A percentile compares a stretch with the other conserved stretches of the same genome.
Conservation (phyloP, 1,140 invertebrate species). For the Leptopilina clavipes region DNA sequence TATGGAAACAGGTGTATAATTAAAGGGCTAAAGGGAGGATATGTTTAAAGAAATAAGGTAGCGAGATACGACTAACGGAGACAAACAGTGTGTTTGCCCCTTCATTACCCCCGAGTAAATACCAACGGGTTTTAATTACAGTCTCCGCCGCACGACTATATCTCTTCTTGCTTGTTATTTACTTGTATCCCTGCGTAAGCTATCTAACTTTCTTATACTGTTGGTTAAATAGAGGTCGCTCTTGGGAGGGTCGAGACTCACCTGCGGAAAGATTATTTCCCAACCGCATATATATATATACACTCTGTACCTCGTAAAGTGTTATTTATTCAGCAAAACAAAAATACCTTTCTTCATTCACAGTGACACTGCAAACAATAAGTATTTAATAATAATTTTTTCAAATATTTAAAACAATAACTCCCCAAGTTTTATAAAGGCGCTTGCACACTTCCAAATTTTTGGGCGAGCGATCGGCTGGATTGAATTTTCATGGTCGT, state of each 20-base stretch:
- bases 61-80: conserved; percentile 66
- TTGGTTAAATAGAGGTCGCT: conserved; percentile 63
- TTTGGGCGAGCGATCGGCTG: too few relatives aligned
- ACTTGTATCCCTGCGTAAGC: conserved; percentile 62
- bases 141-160: conserved; percentile 62
- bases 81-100: conserved; percentile 72
- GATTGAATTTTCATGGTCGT: too few relatives aligned
- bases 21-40: background rate
- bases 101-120: conserved; percentile 73
- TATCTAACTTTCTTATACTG: conserved; percentile 68
- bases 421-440: too few relatives aligned
- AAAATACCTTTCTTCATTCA: too few relatives aligned
- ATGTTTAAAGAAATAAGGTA: conserved; percentile 52
- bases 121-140: conserved; percentile 73
- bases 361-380: too few relatives aligned
- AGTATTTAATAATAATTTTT: too few relatives aligned
- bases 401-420: too few relatives aligned
- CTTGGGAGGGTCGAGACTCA: conserved; percentile 50
- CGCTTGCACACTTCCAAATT: too few relatives aligned
- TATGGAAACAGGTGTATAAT: too few relatives aligned
- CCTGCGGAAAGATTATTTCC: conserved; percentile 7
- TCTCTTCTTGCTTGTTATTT: conserved; percentile 72
- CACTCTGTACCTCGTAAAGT: too few relatives aligned
- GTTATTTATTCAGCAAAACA: too few relatives aligned
- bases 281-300: too few relatives aligned